These are phyloP conservation scores for Tricholauxania praeusta DNA, from an alignment of 2,888 invertebrate genomes.

Conservation along the genomic window DNA sequence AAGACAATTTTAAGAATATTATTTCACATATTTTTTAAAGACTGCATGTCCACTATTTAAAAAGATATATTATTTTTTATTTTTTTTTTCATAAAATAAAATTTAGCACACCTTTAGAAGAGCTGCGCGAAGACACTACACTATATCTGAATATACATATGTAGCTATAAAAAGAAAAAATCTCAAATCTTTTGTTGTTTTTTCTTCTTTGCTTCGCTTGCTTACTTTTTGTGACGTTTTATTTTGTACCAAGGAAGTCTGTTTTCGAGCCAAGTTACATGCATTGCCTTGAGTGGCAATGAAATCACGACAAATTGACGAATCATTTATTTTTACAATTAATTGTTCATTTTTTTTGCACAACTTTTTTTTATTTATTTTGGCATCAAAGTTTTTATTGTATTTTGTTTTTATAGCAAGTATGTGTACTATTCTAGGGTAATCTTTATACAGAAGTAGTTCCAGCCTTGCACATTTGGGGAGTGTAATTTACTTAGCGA, in stretches of 20 bases:
- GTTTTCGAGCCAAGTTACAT: constrained; percentile 34
- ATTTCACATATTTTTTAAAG: constrained; percentile 11
- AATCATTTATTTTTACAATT: neutral
- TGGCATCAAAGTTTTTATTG: no score
- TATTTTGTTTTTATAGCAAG: no score
- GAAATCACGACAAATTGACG: constrained; percentile 10
- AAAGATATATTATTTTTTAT: neutral
- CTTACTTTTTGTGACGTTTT: neutral
- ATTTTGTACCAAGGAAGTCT: constrained; percentile 16
- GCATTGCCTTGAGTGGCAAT: constrained; percentile 27
- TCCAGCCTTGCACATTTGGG: no score
- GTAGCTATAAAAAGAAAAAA: constrained; percentile 3
- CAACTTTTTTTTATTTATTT: constrained; percentile 10
- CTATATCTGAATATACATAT: neutral
- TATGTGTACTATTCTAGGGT: no score
- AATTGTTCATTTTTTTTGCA: constrained; percentile 27
- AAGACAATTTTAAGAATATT: constrained; percentile 17
- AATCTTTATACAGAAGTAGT: no score
- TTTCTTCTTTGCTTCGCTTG: neutral
- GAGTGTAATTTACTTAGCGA: no score
- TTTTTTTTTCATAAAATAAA: neutral
- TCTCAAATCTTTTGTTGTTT: neutral
- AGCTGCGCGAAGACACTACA: neutral
- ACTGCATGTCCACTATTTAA: constrained; percentile 18
- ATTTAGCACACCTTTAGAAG: neutral